Conservation (phyloP, 2,113 vertebrate genomes). For the Oreocharis arfaki region DNA sequence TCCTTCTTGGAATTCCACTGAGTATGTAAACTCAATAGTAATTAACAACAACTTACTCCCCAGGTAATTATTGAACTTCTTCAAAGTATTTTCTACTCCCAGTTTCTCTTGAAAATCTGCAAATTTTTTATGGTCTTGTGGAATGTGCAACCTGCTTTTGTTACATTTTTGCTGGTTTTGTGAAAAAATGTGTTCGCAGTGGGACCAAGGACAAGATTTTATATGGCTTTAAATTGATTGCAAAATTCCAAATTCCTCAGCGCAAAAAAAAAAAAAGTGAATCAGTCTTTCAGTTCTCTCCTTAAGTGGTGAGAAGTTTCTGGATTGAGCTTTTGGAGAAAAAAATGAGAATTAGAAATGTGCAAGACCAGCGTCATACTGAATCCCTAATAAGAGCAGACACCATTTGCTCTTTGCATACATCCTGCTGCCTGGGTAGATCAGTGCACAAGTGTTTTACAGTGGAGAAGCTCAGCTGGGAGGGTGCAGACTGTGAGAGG, state of each 20-base stretch:
- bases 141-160: neutral
- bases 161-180: neutral
- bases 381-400: neutral
- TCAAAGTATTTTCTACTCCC: neutral
- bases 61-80: neutral
- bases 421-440: neutral
- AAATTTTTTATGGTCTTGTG: neutral
- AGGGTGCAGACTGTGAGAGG: neutral
- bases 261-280: neutral
- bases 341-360: neutral
- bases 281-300: neutral
- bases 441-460: neutral
- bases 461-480: neutral
- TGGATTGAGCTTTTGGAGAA: neutral
- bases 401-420: neutral
- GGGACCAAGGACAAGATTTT: neutral
- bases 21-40: neutral
- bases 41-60: neutral
- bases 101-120: neutral
- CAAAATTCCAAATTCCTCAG: neutral
- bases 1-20: neutral
- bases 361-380: neutral
- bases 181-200: neutral
- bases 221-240: neutral
- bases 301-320: neutral